Percentiles rank a stretch among this genome's conserved stretches.
Conservation (phyloP, 2,888 invertebrate species). For the Xestoiulus laeticollis region DNA sequence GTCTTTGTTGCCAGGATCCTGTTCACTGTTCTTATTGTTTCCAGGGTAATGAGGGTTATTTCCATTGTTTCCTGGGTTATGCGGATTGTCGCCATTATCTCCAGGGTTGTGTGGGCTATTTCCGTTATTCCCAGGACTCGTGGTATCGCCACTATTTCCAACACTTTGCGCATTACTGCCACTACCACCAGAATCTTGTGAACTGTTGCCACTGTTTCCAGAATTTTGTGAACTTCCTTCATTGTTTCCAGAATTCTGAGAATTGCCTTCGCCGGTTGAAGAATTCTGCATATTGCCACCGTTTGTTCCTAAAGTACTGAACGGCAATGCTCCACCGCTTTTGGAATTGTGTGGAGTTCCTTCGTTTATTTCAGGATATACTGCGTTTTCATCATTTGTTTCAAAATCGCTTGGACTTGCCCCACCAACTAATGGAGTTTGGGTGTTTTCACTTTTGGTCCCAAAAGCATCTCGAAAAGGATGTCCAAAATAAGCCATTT, state of each 20-base stretch:
- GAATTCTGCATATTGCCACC: background rate
- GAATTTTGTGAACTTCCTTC: constrained; percentile 33
- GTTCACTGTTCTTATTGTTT: constrained; percentile 18
- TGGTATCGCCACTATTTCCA: constrained; percentile 35
- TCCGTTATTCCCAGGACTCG: background rate
- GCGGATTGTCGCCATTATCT: constrained; percentile 11
- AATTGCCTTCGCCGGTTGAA: background rate
- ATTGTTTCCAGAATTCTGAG: constrained; percentile 21
- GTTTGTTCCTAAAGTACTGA: background rate
- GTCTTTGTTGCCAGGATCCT: background rate
- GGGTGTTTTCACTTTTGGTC: background rate
- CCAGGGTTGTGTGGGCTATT: constrained; percentile 35
- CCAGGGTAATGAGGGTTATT: constrained; percentile 43
- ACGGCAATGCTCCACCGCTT: background rate
- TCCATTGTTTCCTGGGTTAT: constrained; percentile 43
- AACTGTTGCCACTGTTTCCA: background rate
- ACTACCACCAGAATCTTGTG: constrained; percentile 11
- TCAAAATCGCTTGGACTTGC: background rate
- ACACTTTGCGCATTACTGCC: background rate
- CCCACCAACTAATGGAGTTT: no score
- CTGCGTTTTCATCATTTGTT: background rate
- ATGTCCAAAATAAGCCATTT: background rate
- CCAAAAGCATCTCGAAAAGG: background rate
- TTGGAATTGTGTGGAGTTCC: background rate
- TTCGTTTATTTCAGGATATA: background rate